These are phyloP conservation scores for Rhea americana DNA, from an alignment of 2,113 vertebrate genomes.

Conservation along the genomic window DNA sequence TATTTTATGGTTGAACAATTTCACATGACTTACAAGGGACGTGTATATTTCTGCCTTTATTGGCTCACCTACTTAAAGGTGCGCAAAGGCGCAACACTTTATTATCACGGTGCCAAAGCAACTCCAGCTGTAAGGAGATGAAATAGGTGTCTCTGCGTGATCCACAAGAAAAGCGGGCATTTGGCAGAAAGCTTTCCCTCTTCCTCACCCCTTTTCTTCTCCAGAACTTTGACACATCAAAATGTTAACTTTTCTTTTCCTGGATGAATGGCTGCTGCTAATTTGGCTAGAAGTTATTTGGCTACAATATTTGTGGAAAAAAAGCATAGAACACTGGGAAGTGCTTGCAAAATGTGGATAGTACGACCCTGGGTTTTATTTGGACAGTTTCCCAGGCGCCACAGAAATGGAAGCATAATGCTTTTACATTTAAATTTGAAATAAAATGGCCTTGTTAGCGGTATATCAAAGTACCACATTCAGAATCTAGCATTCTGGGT, in stretches of 20 bases:
- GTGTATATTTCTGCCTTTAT: constrained; percentile 10
- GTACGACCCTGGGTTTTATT: constrained; percentile 34
- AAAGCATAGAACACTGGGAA: background rate
- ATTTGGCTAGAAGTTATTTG: constrained; percentile 23
- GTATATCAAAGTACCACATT: background rate
- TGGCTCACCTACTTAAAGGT: constrained; percentile 26
- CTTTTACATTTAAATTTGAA: constrained; percentile 6
- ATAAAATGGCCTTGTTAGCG: background rate
- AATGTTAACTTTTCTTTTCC: background rate
- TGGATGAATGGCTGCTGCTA: background rate
- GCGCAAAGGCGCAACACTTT: background rate
- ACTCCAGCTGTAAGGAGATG: background rate
- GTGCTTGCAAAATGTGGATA: constrained; percentile 18
- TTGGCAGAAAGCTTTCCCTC: background rate
- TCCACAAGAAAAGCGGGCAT: background rate
- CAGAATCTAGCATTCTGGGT: background rate
- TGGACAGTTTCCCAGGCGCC: constrained; percentile 27
- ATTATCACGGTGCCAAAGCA: background rate
- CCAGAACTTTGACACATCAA: background rate
- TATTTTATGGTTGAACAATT: constrained; percentile 13
- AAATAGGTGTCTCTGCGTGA: background rate
- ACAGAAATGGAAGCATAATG: constrained; percentile 7
- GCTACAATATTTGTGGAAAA: background rate
- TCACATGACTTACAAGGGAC: background rate
- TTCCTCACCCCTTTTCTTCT: background rate